These are phyloP conservation scores for Rhinogobius similis DNA, from an alignment of 2,113 vertebrate species.

Conservation along the genomic window DNA sequence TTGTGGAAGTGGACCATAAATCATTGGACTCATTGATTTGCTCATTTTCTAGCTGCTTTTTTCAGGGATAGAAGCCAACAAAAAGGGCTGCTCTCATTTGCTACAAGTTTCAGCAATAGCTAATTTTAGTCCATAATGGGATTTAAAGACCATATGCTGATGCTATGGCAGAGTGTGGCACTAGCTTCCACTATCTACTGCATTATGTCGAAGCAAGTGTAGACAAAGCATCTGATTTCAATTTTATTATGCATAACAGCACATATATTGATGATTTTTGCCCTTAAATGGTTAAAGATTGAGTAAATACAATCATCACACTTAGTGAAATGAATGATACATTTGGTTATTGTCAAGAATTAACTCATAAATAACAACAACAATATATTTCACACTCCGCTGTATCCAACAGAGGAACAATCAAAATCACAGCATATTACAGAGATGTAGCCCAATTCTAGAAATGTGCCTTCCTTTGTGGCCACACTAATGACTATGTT, in stretches of 20 bases:
- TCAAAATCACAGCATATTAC: background rate
- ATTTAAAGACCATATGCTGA: background rate
- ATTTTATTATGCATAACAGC: too few relatives aligned
- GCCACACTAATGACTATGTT: conserved; percentile 14
- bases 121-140: background rate
- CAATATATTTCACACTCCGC: background rate
- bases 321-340: too few relatives aligned
- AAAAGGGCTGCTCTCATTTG: background rate
- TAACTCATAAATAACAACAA: background rate
- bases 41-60: background rate
- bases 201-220: too few relatives aligned
- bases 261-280: too few relatives aligned
- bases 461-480: background rate
- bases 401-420: background rate
- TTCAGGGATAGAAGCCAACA: background rate
- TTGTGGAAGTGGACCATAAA: conserved; percentile 33
- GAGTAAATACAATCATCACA: too few relatives aligned
- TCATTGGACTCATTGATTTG: conserved; percentile 2
- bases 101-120: background rate
- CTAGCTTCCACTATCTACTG: background rate
- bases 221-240: too few relatives aligned
- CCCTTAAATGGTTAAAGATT: too few relatives aligned
- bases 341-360: too few relatives aligned
- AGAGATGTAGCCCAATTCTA: conserved; percentile 13
- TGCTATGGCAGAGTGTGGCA: background rate